A percentile compares a stretch with the other conserved stretches of the same genome.
Evolutionary conservation across 2,113 vertebrate genomes (phyloP).

Genomic region (Heteronetta atricapilla): DNA sequence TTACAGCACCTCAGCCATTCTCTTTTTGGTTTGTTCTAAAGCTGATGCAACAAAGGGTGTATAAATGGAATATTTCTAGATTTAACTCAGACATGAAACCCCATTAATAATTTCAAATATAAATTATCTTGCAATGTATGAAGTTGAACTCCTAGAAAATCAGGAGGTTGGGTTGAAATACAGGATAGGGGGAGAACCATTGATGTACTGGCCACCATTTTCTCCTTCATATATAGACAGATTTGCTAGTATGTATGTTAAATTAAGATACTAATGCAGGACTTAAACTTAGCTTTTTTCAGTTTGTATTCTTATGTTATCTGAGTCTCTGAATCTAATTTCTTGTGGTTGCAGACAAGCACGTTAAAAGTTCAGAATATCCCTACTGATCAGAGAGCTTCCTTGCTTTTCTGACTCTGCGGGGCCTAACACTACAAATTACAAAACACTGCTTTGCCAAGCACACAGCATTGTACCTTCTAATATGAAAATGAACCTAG

Average conservation of each 20-base stretch:
- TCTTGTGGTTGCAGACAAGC: not conserved
- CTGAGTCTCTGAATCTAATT: not conserved
- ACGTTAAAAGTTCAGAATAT: not conserved
- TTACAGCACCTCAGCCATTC: not conserved
- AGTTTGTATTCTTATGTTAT: too few species aligned
- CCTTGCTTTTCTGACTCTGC: not conserved
- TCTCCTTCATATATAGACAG: not conserved
- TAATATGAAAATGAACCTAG: not conserved
- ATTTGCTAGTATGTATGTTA: not conserved
- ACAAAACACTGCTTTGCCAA: not conserved
- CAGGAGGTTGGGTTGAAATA: not conserved
- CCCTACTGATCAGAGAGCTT: not conserved
- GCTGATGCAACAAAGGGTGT: not conserved
- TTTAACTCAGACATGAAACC: not conserved
- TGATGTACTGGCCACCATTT: not conserved
- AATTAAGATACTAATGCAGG: not conserved
- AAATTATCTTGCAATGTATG: rapidly evolving
- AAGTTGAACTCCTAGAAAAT: not conserved
- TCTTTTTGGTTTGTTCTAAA: not conserved
- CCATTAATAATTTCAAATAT: not conserved
- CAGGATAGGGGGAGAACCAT: not conserved
- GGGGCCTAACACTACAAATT: rapidly evolving
- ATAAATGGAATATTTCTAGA: not conserved
- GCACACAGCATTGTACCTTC: not conserved
- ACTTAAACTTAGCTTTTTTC: not conserved